These are phyloP conservation scores for Drosophila navojoa DNA, from an alignment of 1,140 invertebrate species.

Conservation along the genomic window DNA sequence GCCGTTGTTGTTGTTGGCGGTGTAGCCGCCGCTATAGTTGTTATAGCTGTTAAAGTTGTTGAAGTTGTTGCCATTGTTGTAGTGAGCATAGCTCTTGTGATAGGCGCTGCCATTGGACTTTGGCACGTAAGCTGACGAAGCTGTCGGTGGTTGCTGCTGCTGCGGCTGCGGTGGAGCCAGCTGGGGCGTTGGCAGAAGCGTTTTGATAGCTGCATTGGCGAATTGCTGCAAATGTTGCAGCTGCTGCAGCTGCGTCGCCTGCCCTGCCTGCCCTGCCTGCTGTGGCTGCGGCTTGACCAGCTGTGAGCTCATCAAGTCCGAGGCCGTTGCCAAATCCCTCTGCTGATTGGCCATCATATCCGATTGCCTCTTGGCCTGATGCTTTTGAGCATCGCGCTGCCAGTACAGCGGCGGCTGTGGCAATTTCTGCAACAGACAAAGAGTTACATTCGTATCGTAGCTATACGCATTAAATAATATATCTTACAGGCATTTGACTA, in stretches of 20 bases:
- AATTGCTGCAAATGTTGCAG: conserved; percentile 11
- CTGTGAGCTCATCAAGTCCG: neutral
- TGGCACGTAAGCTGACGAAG: neutral
- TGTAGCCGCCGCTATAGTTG: conserved; percentile 9
- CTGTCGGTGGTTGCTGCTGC: neutral
- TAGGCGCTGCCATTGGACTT: neutral
- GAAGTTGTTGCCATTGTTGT: neutral
- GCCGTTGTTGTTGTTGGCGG: conserved; percentile 9
- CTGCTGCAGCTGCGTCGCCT: conserved; percentile 1
- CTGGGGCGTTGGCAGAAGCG: neutral
- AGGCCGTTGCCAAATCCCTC: neutral
- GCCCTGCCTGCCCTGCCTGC: neutral
- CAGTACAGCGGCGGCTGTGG: conserved; percentile 63
- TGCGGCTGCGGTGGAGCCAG: neutral
- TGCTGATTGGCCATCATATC: neutral
- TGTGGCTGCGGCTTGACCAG: neutral
- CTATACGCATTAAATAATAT: no score
- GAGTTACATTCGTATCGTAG: neutral
- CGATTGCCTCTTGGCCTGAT: conserved; percentile 20
- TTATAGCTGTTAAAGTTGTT: neutral
- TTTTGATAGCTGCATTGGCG: neutral
- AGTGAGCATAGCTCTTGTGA: neutral
- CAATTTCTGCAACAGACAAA: conserved; percentile 39
- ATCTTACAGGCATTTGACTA: conserved; percentile 21
- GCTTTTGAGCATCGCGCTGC: conserved; percentile 58